A percentile compares a stretch with the other conserved stretches of the same genome.
These are phyloP conservation scores for Drosophila maculinotata DNA, from an alignment of 2,888 invertebrate species.

Conservation along the genomic window DNA sequence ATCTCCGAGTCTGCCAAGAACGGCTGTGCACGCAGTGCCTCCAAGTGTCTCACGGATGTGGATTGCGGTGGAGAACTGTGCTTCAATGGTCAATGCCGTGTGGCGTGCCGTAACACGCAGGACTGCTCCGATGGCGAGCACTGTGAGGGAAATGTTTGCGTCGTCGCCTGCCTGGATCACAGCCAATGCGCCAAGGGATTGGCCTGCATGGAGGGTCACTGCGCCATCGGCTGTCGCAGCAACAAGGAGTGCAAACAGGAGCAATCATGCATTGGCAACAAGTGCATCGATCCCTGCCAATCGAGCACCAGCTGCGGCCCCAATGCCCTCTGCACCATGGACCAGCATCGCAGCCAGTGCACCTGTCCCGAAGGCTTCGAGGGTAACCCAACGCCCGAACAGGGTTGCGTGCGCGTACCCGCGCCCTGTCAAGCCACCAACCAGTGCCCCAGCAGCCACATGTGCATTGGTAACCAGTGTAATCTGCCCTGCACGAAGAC, in stretches of 20 bases:
- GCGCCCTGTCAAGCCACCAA: slow-evolving; percentile 88
- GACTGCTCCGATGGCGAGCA: slow-evolving; percentile 93
- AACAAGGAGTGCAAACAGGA: slow-evolving; percentile 92
- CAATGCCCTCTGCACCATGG: slow-evolving; percentile 92
- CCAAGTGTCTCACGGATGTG: slow-evolving; percentile 88
- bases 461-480: slow-evolving; percentile 92
- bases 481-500: slow-evolving; percentile 91
- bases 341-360: slow-evolving; percentile 91
- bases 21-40: slow-evolving; percentile 90
- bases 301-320: slow-evolving; percentile 92
- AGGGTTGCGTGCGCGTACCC: slow-evolving; percentile 95
- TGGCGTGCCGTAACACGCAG: slow-evolving; percentile 90
- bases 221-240: slow-evolving; percentile 93
- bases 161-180: slow-evolving; percentile 92
- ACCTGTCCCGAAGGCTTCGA: slow-evolving; percentile 94
- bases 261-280: slow-evolving; percentile 93
- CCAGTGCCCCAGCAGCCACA: slow-evolving; percentile 91
- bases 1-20: slow-evolving; percentile 87
- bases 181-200: slow-evolving; percentile 92
- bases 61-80: slow-evolving; percentile 93
- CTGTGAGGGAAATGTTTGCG: slow-evolving; percentile 92
- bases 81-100: slow-evolving; percentile 92
- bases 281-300: slow-evolving; percentile 93
- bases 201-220: slow-evolving; percentile 92
- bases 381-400: slow-evolving; percentile 94